Evolutionary conservation across 2,113 vertebrate genomes (phyloP).

Genomic region (Xiphophorus hellerii): DNA sequence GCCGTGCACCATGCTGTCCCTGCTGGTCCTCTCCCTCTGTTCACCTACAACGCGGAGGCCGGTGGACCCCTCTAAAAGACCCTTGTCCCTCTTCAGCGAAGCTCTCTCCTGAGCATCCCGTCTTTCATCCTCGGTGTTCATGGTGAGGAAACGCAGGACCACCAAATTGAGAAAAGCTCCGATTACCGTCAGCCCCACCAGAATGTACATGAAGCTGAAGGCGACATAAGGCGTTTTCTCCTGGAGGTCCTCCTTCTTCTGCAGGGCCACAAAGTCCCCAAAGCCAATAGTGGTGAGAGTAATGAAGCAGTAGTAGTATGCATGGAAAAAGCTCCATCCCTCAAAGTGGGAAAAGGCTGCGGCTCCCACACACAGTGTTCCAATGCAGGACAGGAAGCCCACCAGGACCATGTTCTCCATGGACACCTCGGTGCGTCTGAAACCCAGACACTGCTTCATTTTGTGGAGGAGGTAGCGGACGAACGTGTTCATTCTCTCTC

Average conservation of each 20-base stretch:
- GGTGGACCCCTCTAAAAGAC: conserved; percentile 74
- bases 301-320: conserved; percentile 98
- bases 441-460: conserved; percentile 87
- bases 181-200: conserved; percentile 93
- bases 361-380: conserved; percentile 91
- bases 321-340: conserved; percentile 97
- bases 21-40: conserved; percentile 42
- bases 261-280: conserved; percentile 96
- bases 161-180: conserved; percentile 97
- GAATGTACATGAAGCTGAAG: conserved; percentile 98
- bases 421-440: conserved; percentile 87
- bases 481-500: conserved; percentile 94
- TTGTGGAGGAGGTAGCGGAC: conserved; percentile 89
- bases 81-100: conserved; percentile 79
- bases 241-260: conserved; percentile 94
- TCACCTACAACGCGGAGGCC: conserved; percentile 44
- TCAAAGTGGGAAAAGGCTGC: conserved; percentile 93
- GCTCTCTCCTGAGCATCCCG: conserved; percentile 86
- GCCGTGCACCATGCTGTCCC: conserved; percentile 60
- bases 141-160: conserved; percentile 93
- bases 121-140: conserved; percentile 88
- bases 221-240: conserved; percentile 93
- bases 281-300: conserved; percentile 98
- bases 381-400: conserved; percentile 91
- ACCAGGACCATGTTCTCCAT: conserved; percentile 97